Evolutionary conservation across 1,140 invertebrate genomes (phyloP), one percentile per base, ranked within the genome.

Genomic region (Chionoecetes opilio): DNA sequence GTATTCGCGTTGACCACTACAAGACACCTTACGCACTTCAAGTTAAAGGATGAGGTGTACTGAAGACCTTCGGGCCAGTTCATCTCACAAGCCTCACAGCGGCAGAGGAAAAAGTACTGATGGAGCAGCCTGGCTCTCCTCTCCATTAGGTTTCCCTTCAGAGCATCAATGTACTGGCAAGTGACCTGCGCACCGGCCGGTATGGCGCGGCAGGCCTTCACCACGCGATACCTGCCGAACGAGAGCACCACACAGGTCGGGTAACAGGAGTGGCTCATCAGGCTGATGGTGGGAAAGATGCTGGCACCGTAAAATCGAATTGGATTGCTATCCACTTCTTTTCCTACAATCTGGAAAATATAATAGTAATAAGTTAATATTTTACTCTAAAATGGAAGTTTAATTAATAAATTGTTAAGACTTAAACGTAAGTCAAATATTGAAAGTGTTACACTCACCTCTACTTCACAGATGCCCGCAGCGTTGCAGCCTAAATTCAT

Each of bases 211-310:
- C 26, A 17, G 26, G 91, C 82, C 63, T 82, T 82, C n/a, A 92
- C 29, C 34, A 92, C 37, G 9, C 38, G 11, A 6, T 35, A 38
- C 82, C 17, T 85, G 34, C 91, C 91, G 35, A 85, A 85, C 29
- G 26, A 38, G 34, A 92, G 37, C 11, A 37, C 37, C 29, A 82
- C 75, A 85, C 75, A 41, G 37, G 11, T 38, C 9, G 91, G 34
- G 75, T 92, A 84, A 82, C 91, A 92, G 17, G 91, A 37, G 75
- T 92, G 91, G 53, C 41, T 92, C 34, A 92, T 35, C 26, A 92
- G 91, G 37, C 91, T 84, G 9, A 38, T 26, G 53, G 32, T 82
- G 2, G 82, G 75, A 82, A 82, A 92, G 75, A 92, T 85, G 11
- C 75, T 82, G 8, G 17, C 32, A 9, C 91, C 91, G 38, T 8